Evolutionary conservation across 1,140 invertebrate species (phyloP), one percentile per base, ranked within the genome.

Genomic region (Diorhabda carinulata): DNA sequence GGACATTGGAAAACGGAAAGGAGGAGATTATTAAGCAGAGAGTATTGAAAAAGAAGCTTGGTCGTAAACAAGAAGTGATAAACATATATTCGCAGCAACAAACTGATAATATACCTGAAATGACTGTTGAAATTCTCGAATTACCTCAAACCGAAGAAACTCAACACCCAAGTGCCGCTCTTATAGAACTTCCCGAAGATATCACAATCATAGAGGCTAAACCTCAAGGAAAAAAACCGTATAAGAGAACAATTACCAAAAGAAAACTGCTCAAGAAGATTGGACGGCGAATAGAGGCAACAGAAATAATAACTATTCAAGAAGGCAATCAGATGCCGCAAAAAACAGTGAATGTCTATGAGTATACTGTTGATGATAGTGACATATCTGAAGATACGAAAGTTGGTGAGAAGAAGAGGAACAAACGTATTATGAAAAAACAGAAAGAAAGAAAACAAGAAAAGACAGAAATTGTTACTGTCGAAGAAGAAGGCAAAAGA

Each of bases 371-470:
- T 70, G 73, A 91, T 40, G 91, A 89, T 0, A 81, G 90, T 79
- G 91, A 91, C 80, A 81, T 88, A 3, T 85, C 88, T 81, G 90
- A 92, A 81, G 89, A 89, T 4, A 78, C 85, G 68, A 86, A 89
- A 79, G 76, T 83, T 52, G 85, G 87, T 69, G 89, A 88, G 73
- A 83, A 81, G 64, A 78, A 82, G 71, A 64, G 65, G n/a, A 73
- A 74, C 57, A 81, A 80, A 69, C 57, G 56, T 85, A 86, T 67
- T 83, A 83, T 61, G 81, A 83, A 73, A 81, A 84, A 70, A 70
- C 77, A 5, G 78, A 81, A 44, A 80, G 83, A 72, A 82, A 84
- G 62, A 76, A 83, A 74, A 69, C 81, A 8, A 80, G 82, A 65
- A 78, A 79, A 61, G 74, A 79, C 4, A 77, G 78, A 61, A 78